phyloP scores from a whole-genome alignment of 2,888 invertebrate genomes.

The Torymus tubicola region DNA sequence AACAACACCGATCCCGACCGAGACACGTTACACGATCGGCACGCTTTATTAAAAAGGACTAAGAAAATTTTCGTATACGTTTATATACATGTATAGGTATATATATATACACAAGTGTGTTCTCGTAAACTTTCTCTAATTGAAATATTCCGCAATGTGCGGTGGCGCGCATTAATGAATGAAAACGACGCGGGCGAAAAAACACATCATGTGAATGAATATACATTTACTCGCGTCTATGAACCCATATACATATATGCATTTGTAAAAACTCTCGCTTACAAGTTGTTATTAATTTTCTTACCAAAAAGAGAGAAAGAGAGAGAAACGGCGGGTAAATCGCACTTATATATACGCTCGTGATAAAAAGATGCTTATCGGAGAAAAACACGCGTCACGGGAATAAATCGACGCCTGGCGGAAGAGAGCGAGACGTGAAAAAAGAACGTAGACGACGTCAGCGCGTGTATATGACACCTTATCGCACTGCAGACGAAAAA shows the following conservation, averaged over 20 bases:
- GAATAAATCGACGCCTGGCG: constrained; percentile 20
- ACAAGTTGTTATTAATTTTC: constrained; percentile 34
- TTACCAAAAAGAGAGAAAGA: not conserved
- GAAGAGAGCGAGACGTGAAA: not conserved
- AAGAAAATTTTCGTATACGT: too few relatives aligned
- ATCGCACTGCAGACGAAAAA: constrained; percentile 42
- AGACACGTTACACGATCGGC: too few relatives aligned
- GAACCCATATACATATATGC: not conserved
- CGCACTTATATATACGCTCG: not conserved
- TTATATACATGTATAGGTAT: too few relatives aligned
- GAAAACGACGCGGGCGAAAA: not conserved
- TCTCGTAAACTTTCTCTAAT: constrained; percentile 47
- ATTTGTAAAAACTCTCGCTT: not conserved
- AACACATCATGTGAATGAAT: constrained; percentile 4
- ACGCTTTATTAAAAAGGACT: too few relatives aligned
- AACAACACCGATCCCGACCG: too few relatives aligned
- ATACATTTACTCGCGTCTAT: not conserved
- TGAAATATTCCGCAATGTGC: constrained; percentile 26
- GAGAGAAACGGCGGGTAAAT: not conserved
- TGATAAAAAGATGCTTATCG: constrained; percentile 32
- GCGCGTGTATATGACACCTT: constrained; percentile 36
- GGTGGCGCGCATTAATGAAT: constrained; percentile 21
- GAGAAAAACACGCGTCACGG: constrained; percentile 19
- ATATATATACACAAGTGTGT: too few relatives aligned
- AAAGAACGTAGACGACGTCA: not conserved